Conservation (phyloP, 1,140 invertebrate species). For the Anoplolepis gracilipes region DNA sequence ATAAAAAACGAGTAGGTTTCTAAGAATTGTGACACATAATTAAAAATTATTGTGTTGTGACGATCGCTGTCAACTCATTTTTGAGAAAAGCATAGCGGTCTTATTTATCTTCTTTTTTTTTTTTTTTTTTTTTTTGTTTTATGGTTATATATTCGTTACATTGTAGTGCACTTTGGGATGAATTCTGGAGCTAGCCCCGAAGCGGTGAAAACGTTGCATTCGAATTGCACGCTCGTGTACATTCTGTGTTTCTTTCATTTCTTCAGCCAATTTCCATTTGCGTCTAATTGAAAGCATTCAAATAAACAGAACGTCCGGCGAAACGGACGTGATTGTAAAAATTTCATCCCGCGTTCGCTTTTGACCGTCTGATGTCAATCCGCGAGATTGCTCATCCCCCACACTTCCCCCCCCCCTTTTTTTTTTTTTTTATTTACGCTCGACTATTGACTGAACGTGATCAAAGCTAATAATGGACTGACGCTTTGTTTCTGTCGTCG, state of each 20-base stretch:
- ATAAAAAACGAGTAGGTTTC: not conserved
- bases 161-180: slow-evolving; percentile 37
- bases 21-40: not conserved
- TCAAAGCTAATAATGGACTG: slow-evolving; percentile 56
- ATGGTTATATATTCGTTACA: slow-evolving; percentile 55
- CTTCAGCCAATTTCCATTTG: slow-evolving; percentile 60
- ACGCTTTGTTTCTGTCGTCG: slow-evolving; percentile 41
- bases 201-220: slow-evolving; percentile 36
- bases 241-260: slow-evolving; percentile 58
- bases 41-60: slow-evolving; percentile 6
- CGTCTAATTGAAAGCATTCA: slow-evolving; percentile 63
- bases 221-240: slow-evolving; percentile 37
- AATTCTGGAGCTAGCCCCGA: slow-evolving; percentile 10
- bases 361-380: slow-evolving; percentile 53
- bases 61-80: slow-evolving; percentile 40
- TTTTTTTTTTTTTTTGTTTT: too few species aligned
- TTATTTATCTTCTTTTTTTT: slow-evolving; percentile 33
- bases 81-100: not conserved
- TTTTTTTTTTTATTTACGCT: not conserved
- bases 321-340: slow-evolving; percentile 49
- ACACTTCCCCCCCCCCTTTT: not conserved
- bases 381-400: slow-evolving; percentile 43
- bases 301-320: slow-evolving; percentile 54
- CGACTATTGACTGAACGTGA: slow-evolving; percentile 42
- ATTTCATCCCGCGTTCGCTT: slow-evolving; percentile 52